Percentiles rank a stretch among this genome's conserved stretches.
phyloP scores from a whole-genome alignment of 2,888 invertebrate genomes.

The Elysia crispata region DNA sequence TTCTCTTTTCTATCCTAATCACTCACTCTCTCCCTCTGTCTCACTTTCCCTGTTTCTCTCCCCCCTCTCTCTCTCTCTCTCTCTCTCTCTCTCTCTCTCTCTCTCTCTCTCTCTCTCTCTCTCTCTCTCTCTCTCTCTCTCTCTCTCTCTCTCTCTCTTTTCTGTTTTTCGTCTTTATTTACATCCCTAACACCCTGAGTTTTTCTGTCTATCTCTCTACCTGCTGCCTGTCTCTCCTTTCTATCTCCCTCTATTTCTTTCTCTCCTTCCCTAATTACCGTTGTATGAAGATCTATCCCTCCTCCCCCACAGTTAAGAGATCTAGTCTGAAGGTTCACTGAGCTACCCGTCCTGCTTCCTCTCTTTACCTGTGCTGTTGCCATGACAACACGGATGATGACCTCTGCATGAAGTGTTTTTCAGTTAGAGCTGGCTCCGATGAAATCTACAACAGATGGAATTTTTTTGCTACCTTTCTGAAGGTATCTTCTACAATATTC shows the following conservation, averaged over 20 bases:
- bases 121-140: not conserved
- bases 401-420: no score
- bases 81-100: conserved; percentile 6
- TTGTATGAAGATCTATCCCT: not conserved
- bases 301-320: not conserved
- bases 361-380: no score
- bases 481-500: no score
- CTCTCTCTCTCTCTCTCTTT: not conserved
- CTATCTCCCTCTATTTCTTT: not conserved
- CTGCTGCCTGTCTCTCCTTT: no score
- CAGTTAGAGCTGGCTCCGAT: no score
- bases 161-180: not conserved
- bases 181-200: not conserved
- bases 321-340: not conserved
- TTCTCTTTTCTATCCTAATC: not conserved
- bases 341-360: no score
- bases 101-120: conserved; percentile 20
- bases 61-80: not conserved
- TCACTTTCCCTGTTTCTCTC: conserved; percentile 17
- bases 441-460: no score
- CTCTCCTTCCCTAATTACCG: not conserved
- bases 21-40: conserved; percentile 10
- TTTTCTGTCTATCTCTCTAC: not conserved
- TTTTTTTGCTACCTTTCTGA: no score
- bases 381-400: no score